Evolutionary conservation across 92 coral and sea anemone genomes (phyloP).

Genomic region (Micromussa lordhowensis): DNA sequence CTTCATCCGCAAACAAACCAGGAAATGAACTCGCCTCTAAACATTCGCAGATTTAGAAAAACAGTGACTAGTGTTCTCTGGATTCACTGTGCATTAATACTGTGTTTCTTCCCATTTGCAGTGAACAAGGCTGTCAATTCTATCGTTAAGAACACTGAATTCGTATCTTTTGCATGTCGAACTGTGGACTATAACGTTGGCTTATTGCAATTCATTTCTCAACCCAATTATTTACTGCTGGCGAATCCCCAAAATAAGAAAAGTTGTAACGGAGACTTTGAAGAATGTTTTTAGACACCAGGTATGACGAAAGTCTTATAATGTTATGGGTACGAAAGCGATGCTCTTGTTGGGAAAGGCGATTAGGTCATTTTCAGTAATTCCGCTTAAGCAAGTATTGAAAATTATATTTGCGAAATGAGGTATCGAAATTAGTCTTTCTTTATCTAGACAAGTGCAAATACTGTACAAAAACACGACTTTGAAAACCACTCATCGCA

Average conservation of each 20-base stretch:
- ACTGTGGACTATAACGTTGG: not conserved
- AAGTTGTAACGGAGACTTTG: not conserved
- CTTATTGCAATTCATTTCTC: slow-evolving; percentile 8
- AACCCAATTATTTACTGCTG: slow-evolving; percentile 28
- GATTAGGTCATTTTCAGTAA: too few species aligned
- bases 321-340: not conserved
- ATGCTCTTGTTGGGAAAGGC: too few species aligned
- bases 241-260: slow-evolving; percentile 17
- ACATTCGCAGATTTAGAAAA: not conserved
- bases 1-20: not conserved
- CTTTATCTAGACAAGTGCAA: not conserved
- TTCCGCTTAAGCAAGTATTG: not conserved
- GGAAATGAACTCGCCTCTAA: not conserved
- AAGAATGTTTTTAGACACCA: not conserved
- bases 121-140: not conserved
- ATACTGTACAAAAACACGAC: not conserved
- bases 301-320: not conserved
- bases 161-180: not conserved
- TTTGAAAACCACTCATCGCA: not conserved
- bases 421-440: not conserved
- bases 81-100: not conserved
- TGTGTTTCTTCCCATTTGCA: slow-evolving; percentile 7
- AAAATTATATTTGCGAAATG: not conserved
- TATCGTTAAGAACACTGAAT: not conserved
- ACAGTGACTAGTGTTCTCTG: not conserved